phyloP scores from a whole-genome alignment of 2,797 vertebrate genomes.

The Sus cebifrons region DNA sequence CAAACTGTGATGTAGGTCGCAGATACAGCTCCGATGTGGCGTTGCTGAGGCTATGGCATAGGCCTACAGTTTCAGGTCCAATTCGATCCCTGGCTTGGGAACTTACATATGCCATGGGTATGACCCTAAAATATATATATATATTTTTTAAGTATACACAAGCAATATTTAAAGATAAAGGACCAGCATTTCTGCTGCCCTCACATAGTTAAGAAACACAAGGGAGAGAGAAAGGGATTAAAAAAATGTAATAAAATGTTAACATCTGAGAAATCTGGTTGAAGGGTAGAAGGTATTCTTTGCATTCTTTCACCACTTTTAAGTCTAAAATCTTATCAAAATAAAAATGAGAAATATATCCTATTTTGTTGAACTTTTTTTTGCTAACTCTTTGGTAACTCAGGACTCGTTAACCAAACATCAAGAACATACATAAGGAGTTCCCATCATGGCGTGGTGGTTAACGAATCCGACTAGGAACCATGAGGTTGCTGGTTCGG shows the following conservation, averaged over 20 bases:
- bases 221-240: background rate
- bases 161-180: background rate
- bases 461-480: no score
- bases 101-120: no score
- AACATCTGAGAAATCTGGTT: background rate
- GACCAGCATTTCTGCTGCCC: background rate
- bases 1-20: no score
- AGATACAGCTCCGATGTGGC: no score
- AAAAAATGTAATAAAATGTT: background rate
- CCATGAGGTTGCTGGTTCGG: no score
- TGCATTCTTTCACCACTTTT: background rate
- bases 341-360: background rate
- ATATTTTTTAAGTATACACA: background rate
- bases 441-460: no score
- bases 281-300: background rate
- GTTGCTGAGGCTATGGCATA: no score
- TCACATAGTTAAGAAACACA: background rate
- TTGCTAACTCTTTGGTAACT: background rate
- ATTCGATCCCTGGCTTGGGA: no score
- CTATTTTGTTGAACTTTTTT: background rate
- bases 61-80: no score
- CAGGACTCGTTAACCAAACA: background rate
- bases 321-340: slow-evolving; percentile 28
- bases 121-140: no score
- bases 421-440: background rate